Conservation (phyloP, 2,888 invertebrate species). For the Parasteatoda lunata region DNA sequence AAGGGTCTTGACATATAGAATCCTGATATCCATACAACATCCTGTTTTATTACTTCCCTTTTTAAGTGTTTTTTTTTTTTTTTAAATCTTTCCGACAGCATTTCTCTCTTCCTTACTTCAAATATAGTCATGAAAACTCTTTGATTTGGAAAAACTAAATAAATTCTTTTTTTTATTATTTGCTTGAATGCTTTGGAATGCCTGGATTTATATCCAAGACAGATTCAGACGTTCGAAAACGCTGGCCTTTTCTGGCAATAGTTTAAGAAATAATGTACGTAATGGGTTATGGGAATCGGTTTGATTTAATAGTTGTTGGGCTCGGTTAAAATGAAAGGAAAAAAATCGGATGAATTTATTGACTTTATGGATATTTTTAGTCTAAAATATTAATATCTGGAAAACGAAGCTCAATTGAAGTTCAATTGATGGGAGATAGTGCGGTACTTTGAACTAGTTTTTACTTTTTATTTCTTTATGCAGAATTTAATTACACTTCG, state of each 20-base stretch:
- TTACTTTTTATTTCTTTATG: too few relatives aligned
- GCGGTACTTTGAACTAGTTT: too few relatives aligned
- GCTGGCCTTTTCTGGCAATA: neutral
- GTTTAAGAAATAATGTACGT: too few relatives aligned
- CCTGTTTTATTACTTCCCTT: neutral
- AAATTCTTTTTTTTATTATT: neutral
- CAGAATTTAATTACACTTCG: too few relatives aligned
- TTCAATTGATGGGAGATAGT: too few relatives aligned
- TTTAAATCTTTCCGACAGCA: neutral
- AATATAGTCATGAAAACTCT: constrained; percentile 5
- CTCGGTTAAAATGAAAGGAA: too few relatives aligned
- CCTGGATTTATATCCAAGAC: neutral
- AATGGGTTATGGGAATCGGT: too few relatives aligned
- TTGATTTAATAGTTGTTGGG: too few relatives aligned
- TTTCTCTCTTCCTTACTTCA: neutral
- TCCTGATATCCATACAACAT: constrained; percentile 4
- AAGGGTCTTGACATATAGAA: constrained; percentile 36
- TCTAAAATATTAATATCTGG: too few relatives aligned
- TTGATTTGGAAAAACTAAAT: neutral
- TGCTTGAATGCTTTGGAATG: neutral
- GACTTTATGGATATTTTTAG: too few relatives aligned
- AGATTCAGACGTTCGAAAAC: neutral
- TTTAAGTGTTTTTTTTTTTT: neutral
- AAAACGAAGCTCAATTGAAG: too few relatives aligned
- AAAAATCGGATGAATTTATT: too few relatives aligned